phyloP scores from a whole-genome alignment of 2,888 invertebrate genomes.

The Leptura quadrifasciata region DNA sequence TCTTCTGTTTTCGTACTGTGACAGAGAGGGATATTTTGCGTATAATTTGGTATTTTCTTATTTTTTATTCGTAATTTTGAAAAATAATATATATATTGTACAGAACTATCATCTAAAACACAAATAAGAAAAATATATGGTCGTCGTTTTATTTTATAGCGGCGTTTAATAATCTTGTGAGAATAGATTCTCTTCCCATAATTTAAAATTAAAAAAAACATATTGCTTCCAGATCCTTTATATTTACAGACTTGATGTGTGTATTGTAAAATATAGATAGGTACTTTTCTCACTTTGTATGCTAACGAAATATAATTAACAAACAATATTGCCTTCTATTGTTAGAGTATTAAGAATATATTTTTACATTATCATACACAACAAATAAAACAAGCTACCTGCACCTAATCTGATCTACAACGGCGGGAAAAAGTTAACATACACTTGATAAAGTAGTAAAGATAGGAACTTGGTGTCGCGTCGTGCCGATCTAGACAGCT shows the following conservation, averaged over 20 bases:
- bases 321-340: conserved; percentile 7
- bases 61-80: too few relatives aligned
- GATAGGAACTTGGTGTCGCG: conserved; percentile 18
- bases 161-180: too few relatives aligned
- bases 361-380: conserved; percentile 10
- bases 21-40: too few relatives aligned
- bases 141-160: too few relatives aligned
- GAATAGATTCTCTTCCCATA: too few relatives aligned
- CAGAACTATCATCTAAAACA: too few relatives aligned
- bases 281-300: background rate
- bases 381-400: conserved; percentile 1
- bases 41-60: too few relatives aligned
- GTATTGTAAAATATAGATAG: background rate
- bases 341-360: conserved; percentile 13
- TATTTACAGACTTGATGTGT: background rate
- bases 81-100: too few relatives aligned
- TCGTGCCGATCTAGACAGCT: conserved; percentile 27
- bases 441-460: conserved; percentile 25
- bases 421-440: conserved; percentile 5
- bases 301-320: background rate
- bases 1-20: too few relatives aligned
- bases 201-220: too few relatives aligned
- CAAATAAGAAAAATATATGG: too few relatives aligned
- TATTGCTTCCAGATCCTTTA: too few relatives aligned
- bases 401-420: conserved; percentile 20